Evolutionary conservation across 2,113 vertebrate species (phyloP).

Genomic region (Tachysurus fulvidraco): DNA sequence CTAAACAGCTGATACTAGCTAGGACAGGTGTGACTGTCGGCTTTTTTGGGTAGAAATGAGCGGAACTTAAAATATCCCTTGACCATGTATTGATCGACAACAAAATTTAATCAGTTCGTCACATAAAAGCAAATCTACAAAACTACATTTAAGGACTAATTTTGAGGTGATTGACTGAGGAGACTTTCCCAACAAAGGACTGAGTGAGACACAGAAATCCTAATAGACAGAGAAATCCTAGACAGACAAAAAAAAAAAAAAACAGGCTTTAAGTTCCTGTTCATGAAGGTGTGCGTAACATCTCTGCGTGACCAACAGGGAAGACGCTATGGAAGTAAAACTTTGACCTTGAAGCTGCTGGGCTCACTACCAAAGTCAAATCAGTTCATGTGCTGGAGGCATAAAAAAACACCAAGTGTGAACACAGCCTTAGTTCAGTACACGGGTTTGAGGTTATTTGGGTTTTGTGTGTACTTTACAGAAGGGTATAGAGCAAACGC

Average conservation of each 20-base stretch:
- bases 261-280: neutral
- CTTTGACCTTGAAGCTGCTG: neutral
- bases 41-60: neutral
- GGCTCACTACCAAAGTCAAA: neutral
- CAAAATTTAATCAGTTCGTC: neutral
- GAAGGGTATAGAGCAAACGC: neutral
- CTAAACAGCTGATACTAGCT: neutral
- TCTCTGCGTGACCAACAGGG: neutral
- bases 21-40: neutral
- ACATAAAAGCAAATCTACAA: neutral
- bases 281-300: neutral
- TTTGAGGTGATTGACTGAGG: neutral
- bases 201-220: neutral
- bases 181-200: neutral
- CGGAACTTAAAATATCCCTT: neutral
- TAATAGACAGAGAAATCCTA: neutral
- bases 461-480: neutral
- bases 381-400: neutral
- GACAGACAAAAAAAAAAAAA: neutral
- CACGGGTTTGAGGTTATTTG: neutral
- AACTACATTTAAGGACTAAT: neutral
- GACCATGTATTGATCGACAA: neutral
- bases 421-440: neutral
- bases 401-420: neutral
- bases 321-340: neutral